Evolutionary conservation across 2,888 invertebrate genomes (phyloP), one percentile per base, ranked within the genome.

Genomic region (Agrotis exclamationis): DNA sequence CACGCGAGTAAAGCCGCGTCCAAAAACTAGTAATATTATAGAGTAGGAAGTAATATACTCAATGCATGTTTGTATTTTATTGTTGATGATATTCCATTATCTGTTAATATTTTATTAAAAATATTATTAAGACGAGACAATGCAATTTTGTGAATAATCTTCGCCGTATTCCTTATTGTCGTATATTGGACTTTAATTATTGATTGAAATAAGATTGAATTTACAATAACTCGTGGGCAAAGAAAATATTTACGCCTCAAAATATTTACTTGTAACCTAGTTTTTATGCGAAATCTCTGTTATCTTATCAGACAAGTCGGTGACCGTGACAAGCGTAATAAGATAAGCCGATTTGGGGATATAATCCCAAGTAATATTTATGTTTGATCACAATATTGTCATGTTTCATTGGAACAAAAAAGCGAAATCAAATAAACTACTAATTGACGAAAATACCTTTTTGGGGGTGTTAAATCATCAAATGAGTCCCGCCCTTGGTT

Each of bases 261-360:
- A 54, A 2, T 1, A 51, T 4, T 44, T 11, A 45, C n/a, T 59
- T 20, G 18, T 78, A 71, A 76, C 77, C 76, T 70, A 75, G 54
- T 74, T 83, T 69, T 70, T 70, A 51, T 63, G 22, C 54, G 50
- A 78, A 81, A 76, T 78, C 63, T 63, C 62, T 51, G 68, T 56
- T 77, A 80, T 78, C 78, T 79, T 79, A 82, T 79, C 83, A 39
- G n/a, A 33, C n/a, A 57, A 16, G 67, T 82, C 73, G 18, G 53
- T 28, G 79, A 78, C 79, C 65, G 71, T 45, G 59, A 45, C 63
- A 51, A 20, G 16, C 47, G 14, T 4, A 33, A 11, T 22, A 48
- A 63, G 56, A 63, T 59, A 76, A 63, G 47, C 24, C 24, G 24
- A 63, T 22, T 66, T 74, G 22, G 39, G 33, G 53, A 48, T 66